Evolutionary conservation across 2,888 invertebrate genomes (phyloP), one percentile per base, ranked within the genome.

Genomic region (Uropetala carovei): DNA sequence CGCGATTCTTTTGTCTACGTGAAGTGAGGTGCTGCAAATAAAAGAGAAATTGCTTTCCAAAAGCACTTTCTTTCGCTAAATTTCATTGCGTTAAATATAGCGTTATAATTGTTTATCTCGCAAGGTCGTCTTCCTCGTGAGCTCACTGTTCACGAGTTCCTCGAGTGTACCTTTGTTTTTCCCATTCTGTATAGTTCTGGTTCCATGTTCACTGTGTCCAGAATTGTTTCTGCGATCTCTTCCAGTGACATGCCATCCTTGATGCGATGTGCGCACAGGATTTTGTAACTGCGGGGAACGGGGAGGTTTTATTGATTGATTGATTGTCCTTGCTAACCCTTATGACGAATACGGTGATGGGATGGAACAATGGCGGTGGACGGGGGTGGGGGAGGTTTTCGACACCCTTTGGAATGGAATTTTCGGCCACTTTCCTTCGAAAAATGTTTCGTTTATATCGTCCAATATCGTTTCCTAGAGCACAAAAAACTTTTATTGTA

Each of bases 141-240:
- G 75, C 11, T 75, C 9, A 13, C 22, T 75, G 27, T 75, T 27
- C 75, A 27, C 68, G 68, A 13, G 9, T 27, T 75, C 75, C 68
- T 27, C 27, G 75, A 27, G 64, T 93, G 96, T 97, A 99, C 99
- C 98, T 99, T 99, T 94, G 99, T 99, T 96, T 97, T 97, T 96
- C 99, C 99, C 95, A 99, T 96, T 95, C 99, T 97, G 96, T 97
- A 99, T 96, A 98, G 98, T 96, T 99, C 99, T 94, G 97, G 96
- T 95, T 98, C 98, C 96, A 99, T 97, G 95, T 97, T 97, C 95
- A 97, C 97, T 94, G 96, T 95, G 94, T 97, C 97, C 96, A 98
- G 97, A 96, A 99, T 98, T 95, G 97, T 96, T 95, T 97, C 96
- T 93, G 98, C 97, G 92, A 95, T 95, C 94, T 96, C 94, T 96